These are phyloP conservation scores for Drosophila putrida DNA, from an alignment of 2,888 invertebrate species.

Conservation along the genomic window DNA sequence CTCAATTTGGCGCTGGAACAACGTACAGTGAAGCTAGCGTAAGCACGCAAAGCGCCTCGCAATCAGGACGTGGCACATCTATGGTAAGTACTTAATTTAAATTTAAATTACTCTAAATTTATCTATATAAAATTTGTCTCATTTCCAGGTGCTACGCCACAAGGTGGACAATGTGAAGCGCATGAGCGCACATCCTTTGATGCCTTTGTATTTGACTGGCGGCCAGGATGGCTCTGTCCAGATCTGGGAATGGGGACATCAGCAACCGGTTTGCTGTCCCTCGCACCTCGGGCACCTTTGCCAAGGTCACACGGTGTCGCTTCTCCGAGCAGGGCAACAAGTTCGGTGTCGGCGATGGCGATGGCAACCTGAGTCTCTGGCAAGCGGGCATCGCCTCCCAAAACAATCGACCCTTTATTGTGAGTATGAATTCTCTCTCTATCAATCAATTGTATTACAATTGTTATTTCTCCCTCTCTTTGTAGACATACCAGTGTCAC, in stretches of 20 bases:
- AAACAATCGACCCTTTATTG: slow-evolving; percentile 93
- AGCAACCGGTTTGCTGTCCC: slow-evolving; percentile 94
- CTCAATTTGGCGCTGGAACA: slow-evolving; percentile 61
- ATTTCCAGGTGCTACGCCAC: slow-evolving; percentile 93
- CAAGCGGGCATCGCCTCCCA: slow-evolving; percentile 93
- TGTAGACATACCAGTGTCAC: slow-evolving; percentile 97
- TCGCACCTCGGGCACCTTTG: slow-evolving; percentile 97
- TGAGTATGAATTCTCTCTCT: slow-evolving; percentile 86
- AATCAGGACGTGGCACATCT: slow-evolving; percentile 94
- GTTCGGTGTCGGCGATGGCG: slow-evolving; percentile 99
- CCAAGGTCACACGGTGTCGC: slow-evolving; percentile 97
- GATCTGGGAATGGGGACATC: slow-evolving; percentile 99
- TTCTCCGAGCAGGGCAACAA: slow-evolving; percentile 99
- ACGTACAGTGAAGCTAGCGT: slow-evolving; percentile 71
- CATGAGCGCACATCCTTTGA: slow-evolving; percentile 97
- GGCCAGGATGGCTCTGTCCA: slow-evolving; percentile 98
- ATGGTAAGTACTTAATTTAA: slow-evolving; percentile 88
- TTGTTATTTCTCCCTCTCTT: not conserved
- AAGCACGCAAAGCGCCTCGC: slow-evolving; percentile 84
- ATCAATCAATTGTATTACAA: not conserved
- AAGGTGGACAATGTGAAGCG: slow-evolving; percentile 97
- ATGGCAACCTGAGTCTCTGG: slow-evolving; percentile 98
- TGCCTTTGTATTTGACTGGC: slow-evolving; percentile 97
- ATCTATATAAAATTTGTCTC: too few species aligned
- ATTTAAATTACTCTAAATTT: too few species aligned